Conservation (phyloP, 37 sponge, comb jelly and placozoan genomes). For the Theonella swinhoei region DNA sequence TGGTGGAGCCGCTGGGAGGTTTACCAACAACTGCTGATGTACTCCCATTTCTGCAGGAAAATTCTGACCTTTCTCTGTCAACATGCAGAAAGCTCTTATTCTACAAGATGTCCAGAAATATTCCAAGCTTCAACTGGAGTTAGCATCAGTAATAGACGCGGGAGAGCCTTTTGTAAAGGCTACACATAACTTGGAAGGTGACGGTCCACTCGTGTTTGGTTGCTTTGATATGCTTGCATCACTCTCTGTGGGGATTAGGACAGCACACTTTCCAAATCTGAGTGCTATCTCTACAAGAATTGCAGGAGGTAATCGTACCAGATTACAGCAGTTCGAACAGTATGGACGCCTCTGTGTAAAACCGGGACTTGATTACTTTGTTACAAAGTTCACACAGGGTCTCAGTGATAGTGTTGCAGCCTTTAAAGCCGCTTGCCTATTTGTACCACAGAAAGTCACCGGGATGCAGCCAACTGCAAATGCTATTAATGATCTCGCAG, state of each 20-base stretch:
- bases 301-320: neutral
- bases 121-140: neutral
- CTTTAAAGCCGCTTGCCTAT: neutral
- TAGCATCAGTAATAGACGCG: neutral
- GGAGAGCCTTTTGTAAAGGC: neutral
- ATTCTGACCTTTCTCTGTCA: neutral
- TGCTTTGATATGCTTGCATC: neutral
- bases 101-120: neutral
- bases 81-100: neutral
- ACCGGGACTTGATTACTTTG: neutral
- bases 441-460: neutral
- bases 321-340: neutral
- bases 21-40: neutral
- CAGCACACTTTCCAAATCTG: neutral
- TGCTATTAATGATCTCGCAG: neutral
- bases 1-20: slow-evolving; percentile 43
- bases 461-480: neutral
- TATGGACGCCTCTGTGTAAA: neutral
- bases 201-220: neutral
- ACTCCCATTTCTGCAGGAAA: neutral
- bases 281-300: neutral
- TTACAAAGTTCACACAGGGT: neutral
- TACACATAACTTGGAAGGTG: neutral
- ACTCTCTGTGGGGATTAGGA: neutral
- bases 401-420: too few species aligned